Conservation (phyloP, 2,888 invertebrate genomes). For the Antitype chi region DNA sequence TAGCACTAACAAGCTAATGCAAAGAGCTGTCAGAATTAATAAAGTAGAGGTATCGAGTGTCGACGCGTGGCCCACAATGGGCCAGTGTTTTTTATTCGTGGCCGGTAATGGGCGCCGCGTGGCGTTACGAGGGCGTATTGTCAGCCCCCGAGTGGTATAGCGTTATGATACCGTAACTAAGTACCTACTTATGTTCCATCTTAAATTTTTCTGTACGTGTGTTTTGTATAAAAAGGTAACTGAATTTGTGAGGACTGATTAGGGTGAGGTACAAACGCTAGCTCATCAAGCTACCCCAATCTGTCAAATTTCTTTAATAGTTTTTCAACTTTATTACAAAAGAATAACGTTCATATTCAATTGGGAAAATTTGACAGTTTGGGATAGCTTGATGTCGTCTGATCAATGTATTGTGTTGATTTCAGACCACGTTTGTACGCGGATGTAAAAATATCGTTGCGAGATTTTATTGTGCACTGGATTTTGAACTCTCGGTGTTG, state of each 20-base stretch:
- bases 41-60: slow-evolving; percentile 85
- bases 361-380: no score
- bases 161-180: slow-evolving; percentile 66
- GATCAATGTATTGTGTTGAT: no score
- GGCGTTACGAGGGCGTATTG: slow-evolving; percentile 81
- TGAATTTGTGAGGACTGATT: slow-evolving; percentile 31
- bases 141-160: slow-evolving; percentile 64
- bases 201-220: slow-evolving; percentile 64
- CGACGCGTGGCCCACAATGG: slow-evolving; percentile 79
- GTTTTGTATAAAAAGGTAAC: slow-evolving; percentile 49
- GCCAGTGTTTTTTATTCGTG: slow-evolving; percentile 76
- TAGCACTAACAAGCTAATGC: slow-evolving; percentile 81
- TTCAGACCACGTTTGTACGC: no score
- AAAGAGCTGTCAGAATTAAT: slow-evolving; percentile 83
- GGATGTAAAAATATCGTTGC: no score
- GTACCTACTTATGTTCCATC: slow-evolving; percentile 42
- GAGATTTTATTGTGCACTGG: no score
- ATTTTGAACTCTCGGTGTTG: no score
- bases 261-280: slow-evolving; percentile 9
- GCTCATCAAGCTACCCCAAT: no score
- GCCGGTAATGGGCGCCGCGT: slow-evolving; percentile 85
- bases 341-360: no score
- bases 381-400: no score
- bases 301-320: no score
- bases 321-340: no score